Percentiles rank a stretch among this genome's conserved stretches.
Evolutionary conservation across 1,140 invertebrate genomes (phyloP).

Genomic region (Callitettix versicolor): DNA sequence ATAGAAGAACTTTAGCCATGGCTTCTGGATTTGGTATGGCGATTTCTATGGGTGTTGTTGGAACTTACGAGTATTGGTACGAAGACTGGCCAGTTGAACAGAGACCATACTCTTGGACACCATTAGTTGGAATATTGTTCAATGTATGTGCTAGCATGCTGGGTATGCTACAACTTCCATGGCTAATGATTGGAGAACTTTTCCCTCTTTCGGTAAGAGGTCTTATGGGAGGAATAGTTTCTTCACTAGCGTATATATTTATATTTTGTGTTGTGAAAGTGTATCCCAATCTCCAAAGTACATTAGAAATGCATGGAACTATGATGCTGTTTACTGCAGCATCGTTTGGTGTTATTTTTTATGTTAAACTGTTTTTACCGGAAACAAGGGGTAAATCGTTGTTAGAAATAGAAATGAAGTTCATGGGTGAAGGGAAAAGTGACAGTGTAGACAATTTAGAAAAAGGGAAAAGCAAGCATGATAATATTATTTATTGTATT

Average conservation of each 20-base stretch:
- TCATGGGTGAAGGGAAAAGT: conserved; percentile 27
- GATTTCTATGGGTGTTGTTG: conserved; percentile 38
- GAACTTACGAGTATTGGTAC: conserved; percentile 36
- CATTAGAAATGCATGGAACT: conserved; percentile 52
- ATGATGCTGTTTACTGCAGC: conserved; percentile 65
- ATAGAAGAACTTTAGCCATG: conserved; percentile 52
- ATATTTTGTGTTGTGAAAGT: conserved; percentile 59
- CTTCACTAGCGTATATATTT: conserved; percentile 55
- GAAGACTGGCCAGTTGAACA: conserved; percentile 30
- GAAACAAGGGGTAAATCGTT: conserved; percentile 70
- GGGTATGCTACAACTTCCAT: conserved; percentile 58
- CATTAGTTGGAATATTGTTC: conserved; percentile 48
- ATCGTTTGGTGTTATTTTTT: conserved; percentile 50
- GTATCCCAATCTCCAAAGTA: conserved; percentile 46
- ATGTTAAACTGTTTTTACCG: conserved; percentile 56
- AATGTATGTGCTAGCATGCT: conserved; percentile 63
- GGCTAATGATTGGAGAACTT: conserved; percentile 62
- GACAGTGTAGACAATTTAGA: conserved; percentile 10
- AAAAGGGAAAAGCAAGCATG: neutral
- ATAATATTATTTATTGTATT: too few species aligned
- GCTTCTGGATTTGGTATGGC: conserved; percentile 51
- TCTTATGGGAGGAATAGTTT: conserved; percentile 53
- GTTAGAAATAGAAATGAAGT: conserved; percentile 59
- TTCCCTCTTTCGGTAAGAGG: conserved; percentile 56
- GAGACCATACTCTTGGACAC: conserved; percentile 39